Conservation (phyloP, 2,888 invertebrate genomes). For the Scaeva pyrastri region DNA sequence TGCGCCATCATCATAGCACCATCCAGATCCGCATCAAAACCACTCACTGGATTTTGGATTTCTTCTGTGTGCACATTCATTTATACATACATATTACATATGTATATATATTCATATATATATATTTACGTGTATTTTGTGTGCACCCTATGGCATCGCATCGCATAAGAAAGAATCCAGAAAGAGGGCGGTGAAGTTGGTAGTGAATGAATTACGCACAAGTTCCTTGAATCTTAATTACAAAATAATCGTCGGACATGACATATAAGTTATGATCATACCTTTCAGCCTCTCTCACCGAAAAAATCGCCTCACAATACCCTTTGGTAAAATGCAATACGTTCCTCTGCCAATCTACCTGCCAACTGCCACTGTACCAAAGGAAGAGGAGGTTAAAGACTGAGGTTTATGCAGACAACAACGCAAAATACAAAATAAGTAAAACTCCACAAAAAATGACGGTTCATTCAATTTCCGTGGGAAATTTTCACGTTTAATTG, state of each 20-base stretch:
- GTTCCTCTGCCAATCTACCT: neutral
- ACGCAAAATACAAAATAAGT: constrained; percentile 5
- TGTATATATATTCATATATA: neutral
- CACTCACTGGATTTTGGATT: constrained; percentile 36
- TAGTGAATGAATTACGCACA: constrained; percentile 75
- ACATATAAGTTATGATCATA: constrained; percentile 76
- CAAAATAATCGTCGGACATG: constrained; percentile 76
- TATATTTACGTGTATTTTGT: neutral
- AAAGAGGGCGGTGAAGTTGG: constrained; percentile 71
- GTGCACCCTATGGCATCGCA: constrained; percentile 58
- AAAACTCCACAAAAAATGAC: constrained; percentile 53
- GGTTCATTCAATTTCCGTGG: constrained; percentile 75
- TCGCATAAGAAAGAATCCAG: constrained; percentile 39
- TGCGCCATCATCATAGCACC: neutral
- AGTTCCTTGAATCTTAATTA: constrained; percentile 76
- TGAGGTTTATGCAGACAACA: constrained; percentile 20
- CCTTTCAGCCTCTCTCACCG: constrained; percentile 57
- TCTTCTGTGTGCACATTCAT: neutral
- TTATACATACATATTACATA: neutral
- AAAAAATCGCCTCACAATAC: constrained; percentile 50
- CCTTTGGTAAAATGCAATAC: constrained; percentile 74
- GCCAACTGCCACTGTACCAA: neutral
- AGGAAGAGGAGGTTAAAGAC: neutral
- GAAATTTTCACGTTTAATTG: constrained; percentile 74
- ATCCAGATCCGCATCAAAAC: neutral